Conservation (phyloP, 1,140 invertebrate genomes). For the Metaphire vulgaris region DNA sequence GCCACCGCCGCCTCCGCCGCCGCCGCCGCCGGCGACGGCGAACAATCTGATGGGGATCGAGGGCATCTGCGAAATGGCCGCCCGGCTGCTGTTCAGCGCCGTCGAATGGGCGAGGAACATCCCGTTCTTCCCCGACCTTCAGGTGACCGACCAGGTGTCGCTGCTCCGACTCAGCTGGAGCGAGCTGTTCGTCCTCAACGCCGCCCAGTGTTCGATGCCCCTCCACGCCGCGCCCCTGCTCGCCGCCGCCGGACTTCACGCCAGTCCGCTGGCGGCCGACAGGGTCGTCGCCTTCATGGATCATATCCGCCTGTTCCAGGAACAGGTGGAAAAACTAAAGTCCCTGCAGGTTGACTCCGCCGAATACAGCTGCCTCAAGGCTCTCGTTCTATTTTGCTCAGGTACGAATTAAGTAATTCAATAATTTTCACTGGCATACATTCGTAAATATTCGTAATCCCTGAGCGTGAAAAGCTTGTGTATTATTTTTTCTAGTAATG, state of each 20-base stretch:
- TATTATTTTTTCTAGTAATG: no score
- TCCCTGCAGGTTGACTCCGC: constrained; percentile 93
- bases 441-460: no score
- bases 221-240: constrained; percentile 87
- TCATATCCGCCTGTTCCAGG: constrained; percentile 89
- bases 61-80: constrained; percentile 96
- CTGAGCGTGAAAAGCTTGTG: no score
- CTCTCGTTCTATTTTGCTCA: constrained; percentile 96
- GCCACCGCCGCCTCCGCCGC: constrained; percentile 8
- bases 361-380: constrained; percentile 97
- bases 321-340: constrained; percentile 97
- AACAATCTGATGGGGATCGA: constrained; percentile 57
- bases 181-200: constrained; percentile 94
- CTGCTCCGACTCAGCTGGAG: constrained; percentile 90
- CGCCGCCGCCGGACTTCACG: constrained; percentile 82
- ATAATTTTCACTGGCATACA: no score
- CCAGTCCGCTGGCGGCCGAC: constrained; percentile 92
- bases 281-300: constrained; percentile 97
- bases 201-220: constrained; percentile 90
- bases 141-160: constrained; percentile 70
- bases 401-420: no score
- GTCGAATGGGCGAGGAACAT: constrained; percentile 97
- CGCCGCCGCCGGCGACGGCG: constrained; percentile 56
- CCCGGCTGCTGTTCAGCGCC: constrained; percentile 85
- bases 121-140: constrained; percentile 90